Evolutionary conservation across 2,113 vertebrate genomes (phyloP).

Genomic region (Leuciscus idus): DNA sequence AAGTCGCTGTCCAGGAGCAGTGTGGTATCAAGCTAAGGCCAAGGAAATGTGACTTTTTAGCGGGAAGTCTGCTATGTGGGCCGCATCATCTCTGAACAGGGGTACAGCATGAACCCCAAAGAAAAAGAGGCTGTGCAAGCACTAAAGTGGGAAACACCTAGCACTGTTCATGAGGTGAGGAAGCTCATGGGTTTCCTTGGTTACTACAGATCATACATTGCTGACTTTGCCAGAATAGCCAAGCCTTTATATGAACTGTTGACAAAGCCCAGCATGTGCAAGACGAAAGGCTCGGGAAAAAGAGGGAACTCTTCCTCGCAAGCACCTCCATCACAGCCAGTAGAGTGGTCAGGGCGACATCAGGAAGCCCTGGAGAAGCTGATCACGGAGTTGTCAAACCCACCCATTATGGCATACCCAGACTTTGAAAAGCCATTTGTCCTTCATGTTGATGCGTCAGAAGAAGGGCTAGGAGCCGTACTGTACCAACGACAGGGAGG

Average conservation of each 20-base stretch:
- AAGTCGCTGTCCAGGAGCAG: neutral
- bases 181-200: neutral
- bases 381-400: neutral
- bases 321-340: neutral
- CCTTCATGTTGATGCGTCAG: neutral
- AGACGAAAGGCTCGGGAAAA: neutral
- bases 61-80: neutral
- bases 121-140: neutral
- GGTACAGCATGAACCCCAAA: conserved; percentile 1
- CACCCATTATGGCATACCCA: neutral
- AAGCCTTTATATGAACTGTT: neutral
- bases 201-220: neutral
- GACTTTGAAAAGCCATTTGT: neutral
- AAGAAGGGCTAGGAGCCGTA: too few species aligned
- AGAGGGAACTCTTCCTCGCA: neutral
- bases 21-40: neutral
- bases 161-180: neutral
- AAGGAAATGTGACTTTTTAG: neutral
- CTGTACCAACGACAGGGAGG: too few species aligned
- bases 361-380: neutral
- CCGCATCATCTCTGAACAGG: too few species aligned
- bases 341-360: neutral
- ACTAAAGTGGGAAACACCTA: neutral
- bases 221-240: neutral
- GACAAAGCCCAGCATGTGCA: conserved; percentile 3